These are phyloP conservation scores for Drosophila ananassae DNA, from an alignment of 1,140 invertebrate genomes.

Conservation along the genomic window DNA sequence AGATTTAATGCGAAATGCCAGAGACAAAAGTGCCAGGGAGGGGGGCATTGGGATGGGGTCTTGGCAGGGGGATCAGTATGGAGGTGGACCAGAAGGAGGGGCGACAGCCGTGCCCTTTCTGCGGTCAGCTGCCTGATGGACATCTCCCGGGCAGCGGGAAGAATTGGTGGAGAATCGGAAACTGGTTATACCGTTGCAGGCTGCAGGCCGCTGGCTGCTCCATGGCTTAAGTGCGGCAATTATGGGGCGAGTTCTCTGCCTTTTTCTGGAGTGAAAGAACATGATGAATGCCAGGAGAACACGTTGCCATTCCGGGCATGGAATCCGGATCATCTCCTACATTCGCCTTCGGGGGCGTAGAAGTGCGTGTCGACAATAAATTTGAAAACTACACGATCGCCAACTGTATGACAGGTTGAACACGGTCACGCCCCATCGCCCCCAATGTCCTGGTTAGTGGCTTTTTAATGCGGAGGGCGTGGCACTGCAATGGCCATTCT, in stretches of 20 bases:
- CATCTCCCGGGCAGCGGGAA: slow-evolving; percentile 30
- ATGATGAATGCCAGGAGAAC: slow-evolving; percentile 67
- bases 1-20: slow-evolving; percentile 61
- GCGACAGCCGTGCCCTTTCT: slow-evolving; percentile 64
- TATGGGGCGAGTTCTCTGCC: slow-evolving; percentile 29
- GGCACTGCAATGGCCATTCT: slow-evolving; percentile 63
- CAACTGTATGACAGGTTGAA: slow-evolving; percentile 68
- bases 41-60: background rate
- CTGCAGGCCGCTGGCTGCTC: slow-evolving; percentile 2
- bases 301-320: slow-evolving; percentile 48
- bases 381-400: slow-evolving; percentile 75
- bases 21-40: slow-evolving; percentile 18
- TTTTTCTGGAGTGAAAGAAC: slow-evolving; percentile 46
- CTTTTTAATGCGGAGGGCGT: slow-evolving; percentile 76
- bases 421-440: slow-evolving; percentile 66
- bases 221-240: slow-evolving; percentile 58
- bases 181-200: slow-evolving; percentile 77
- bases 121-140: slow-evolving; percentile 79
- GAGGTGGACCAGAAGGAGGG: slow-evolving; percentile 16
- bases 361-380: slow-evolving; percentile 74
- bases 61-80: slow-evolving; percentile 15
- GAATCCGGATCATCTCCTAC: background rate
- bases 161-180: slow-evolving; percentile 16
- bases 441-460: slow-evolving; percentile 62
- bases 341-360: slow-evolving; percentile 50